A percentile compares a stretch with the other conserved stretches of the same genome.
Evolutionary conservation across 2,113 vertebrate species (phyloP).

Genomic region (Otolemur garnettii): DNA sequence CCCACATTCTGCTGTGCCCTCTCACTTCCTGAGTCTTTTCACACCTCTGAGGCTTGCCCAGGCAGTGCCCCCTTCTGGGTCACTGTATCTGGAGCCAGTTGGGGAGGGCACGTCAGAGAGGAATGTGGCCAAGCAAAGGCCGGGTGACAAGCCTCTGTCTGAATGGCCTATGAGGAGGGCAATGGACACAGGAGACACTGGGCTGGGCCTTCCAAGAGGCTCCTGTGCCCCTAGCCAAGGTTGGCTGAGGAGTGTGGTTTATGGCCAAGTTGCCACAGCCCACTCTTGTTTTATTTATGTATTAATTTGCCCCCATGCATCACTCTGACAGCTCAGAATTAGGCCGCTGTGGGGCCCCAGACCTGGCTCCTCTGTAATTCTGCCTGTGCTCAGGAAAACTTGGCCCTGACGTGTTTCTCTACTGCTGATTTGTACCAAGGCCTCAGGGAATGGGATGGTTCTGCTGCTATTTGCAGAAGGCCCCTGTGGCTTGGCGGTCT

Average conservation of each 20-base stretch:
- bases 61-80: neutral
- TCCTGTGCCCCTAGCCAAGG: neutral
- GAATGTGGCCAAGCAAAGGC: neutral
- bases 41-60: neutral
- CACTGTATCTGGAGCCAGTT: neutral
- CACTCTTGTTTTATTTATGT: neutral
- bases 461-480: slow-evolving; percentile 36
- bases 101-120: neutral
- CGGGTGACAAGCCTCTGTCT: neutral
- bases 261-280: neutral
- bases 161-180: fast-evolving
- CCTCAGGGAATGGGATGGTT: neutral
- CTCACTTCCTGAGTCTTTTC: neutral
- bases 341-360: neutral
- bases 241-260: neutral
- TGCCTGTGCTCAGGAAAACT: neutral
- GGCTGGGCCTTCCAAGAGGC: neutral
- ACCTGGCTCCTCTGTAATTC: neutral
- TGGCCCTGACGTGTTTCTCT: neutral
- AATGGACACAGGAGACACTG: neutral
- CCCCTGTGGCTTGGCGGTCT: neutral
- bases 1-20: neutral
- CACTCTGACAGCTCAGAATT: neutral
- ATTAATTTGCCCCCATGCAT: neutral
- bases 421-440: neutral